These are phyloP conservation scores for Rhaphigaster nebulosa DNA, from an alignment of 2,888 invertebrate species.

Conservation along the genomic window DNA sequence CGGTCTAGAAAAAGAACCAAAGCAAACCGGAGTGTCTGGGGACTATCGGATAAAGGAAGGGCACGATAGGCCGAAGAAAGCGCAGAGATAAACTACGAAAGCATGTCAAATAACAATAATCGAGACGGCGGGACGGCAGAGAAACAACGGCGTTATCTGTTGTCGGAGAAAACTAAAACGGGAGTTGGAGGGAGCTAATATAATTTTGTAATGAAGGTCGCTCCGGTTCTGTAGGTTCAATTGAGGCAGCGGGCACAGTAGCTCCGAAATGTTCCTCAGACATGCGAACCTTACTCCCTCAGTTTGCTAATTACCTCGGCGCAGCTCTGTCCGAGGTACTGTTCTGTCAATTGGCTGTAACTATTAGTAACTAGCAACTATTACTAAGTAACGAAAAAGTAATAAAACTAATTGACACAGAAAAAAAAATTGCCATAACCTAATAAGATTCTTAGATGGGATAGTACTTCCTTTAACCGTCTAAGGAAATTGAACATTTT, in stretches of 20 bases:
- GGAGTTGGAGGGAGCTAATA: slow-evolving; percentile 30
- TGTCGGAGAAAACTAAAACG: slow-evolving; percentile 41
- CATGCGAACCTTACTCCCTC: slow-evolving; percentile 13
- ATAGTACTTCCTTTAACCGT: too few relatives aligned
- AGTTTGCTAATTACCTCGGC: slow-evolving; percentile 29
- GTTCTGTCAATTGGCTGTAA: neutral
- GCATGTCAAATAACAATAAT: slow-evolving; percentile 48
- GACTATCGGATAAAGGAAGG: slow-evolving; percentile 1
- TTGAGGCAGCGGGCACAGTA: neutral
- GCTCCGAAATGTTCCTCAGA: neutral
- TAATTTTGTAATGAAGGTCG: slow-evolving; percentile 46
- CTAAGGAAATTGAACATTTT: too few relatives aligned
- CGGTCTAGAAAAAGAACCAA: neutral
- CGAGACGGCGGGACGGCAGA: too few relatives aligned
- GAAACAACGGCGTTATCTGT: slow-evolving; percentile 17
- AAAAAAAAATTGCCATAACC: neutral
- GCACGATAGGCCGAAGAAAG: slow-evolving; percentile 43
- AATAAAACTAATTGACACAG: neutral
- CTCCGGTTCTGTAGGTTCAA: neutral
- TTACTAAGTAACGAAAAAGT: neutral
- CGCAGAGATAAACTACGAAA: slow-evolving; percentile 17
- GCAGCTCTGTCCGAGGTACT: neutral
- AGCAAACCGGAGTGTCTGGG: neutral
- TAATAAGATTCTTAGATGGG: neutral
- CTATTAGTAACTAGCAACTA: neutral